These are phyloP conservation scores for Xestia ashworthii DNA, from an alignment of 2,888 invertebrate species.

Conservation along the genomic window DNA sequence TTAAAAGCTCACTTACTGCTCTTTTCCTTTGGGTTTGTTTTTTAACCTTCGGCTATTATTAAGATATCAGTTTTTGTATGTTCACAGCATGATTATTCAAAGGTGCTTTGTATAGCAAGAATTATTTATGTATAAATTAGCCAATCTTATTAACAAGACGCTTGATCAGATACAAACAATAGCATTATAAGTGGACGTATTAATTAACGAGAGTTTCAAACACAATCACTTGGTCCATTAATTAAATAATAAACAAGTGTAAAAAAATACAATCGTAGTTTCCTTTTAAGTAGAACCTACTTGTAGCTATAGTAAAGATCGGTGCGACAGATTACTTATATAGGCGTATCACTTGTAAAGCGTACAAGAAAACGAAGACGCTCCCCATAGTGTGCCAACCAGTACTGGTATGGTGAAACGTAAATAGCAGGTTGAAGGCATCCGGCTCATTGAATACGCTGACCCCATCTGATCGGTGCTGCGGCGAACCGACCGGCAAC, in stretches of 20 bases:
- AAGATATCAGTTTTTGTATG: constrained; percentile 22
- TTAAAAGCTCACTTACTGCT: constrained; percentile 11
- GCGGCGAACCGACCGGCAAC: constrained; percentile 77
- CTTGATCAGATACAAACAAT: constrained; percentile 38
- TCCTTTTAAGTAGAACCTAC: constrained; percentile 51
- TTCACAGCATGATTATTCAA: background rate
- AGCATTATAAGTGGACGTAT: constrained; percentile 25
- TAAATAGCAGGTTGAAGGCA: constrained; percentile 89
- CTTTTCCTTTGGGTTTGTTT: constrained; percentile 6
- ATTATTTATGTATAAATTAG: constrained; percentile 30
- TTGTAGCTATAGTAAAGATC: constrained; percentile 50
- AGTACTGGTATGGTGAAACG: constrained; percentile 88
- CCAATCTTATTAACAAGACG: constrained; percentile 27
- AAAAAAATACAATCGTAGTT: constrained; percentile 51
- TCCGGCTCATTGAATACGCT: constrained; percentile 90
- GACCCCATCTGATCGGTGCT: constrained; percentile 89
- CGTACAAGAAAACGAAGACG: constrained; percentile 81
- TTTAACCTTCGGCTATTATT: constrained; percentile 8
- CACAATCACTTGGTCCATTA: constrained; percentile 50
- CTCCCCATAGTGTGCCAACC: constrained; percentile 88
- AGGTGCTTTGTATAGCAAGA: background rate
- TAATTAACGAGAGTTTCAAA: constrained; percentile 47
- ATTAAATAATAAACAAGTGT: constrained; percentile 43
- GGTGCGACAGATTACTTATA: constrained; percentile 66
- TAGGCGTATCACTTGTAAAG: constrained; percentile 70